Evolutionary conservation across 1,140 invertebrate genomes (phyloP).

Genomic region (Protaetia brevitarsis): DNA sequence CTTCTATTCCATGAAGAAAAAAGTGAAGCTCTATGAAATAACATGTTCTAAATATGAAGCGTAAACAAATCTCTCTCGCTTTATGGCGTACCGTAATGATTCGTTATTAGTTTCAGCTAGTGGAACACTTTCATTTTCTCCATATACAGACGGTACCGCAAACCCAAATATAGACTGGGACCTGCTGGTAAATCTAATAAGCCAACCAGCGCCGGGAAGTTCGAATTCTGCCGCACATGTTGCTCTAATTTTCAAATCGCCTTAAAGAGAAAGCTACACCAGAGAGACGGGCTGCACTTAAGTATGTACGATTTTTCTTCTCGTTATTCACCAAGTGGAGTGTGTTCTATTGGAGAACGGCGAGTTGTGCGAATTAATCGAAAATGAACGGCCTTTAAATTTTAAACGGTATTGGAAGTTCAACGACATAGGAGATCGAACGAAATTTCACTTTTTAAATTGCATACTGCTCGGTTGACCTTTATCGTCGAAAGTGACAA

Average conservation of each 20-base stretch:
- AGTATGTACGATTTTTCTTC: background rate
- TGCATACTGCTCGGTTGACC: background rate
- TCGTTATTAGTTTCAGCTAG: background rate
- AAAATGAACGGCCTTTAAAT: background rate
- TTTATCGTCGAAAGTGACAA: background rate
- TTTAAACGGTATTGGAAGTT: background rate
- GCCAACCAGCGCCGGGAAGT: background rate
- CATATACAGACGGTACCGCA: background rate
- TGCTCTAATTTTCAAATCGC: slow-evolving; percentile 11
- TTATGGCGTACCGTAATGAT: background rate
- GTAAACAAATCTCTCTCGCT: background rate
- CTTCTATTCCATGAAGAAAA: background rate
- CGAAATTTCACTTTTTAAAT: slow-evolving; percentile 9
- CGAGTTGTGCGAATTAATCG: background rate
- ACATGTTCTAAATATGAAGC: background rate
- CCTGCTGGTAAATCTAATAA: background rate
- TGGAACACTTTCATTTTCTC: slow-evolving; percentile 4
- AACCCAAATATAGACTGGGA: background rate
- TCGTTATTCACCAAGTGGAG: background rate
- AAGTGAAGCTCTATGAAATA: background rate
- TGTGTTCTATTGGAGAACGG: background rate
- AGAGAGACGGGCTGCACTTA: background rate
- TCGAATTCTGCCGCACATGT: slow-evolving; percentile 1
- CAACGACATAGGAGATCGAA: background rate
- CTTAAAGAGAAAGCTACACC: slow-evolving; percentile 2